A percentile compares a stretch with the other conserved stretches of the same genome.
phyloP scores from a whole-genome alignment of 2,888 invertebrate species.

The Troglohyphantes excavatus region DNA sequence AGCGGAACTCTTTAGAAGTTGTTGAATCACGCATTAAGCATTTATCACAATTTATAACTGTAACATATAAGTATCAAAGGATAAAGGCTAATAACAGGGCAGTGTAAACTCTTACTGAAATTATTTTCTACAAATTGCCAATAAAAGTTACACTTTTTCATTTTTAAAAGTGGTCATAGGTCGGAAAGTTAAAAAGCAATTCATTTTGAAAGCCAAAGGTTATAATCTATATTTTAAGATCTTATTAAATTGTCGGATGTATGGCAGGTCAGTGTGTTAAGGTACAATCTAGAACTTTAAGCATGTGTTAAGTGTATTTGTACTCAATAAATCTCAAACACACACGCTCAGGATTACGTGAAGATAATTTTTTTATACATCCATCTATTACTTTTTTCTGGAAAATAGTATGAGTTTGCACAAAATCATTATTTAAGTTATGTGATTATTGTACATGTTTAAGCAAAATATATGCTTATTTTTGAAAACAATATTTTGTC shows the following conservation, averaged over 20 bases:
- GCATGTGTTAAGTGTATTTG: no score
- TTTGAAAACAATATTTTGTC: no score
- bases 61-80: background rate
- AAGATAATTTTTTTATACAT: no score
- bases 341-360: no score
- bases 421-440: no score
- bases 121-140: background rate
- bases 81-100: background rate
- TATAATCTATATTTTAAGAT: background rate
- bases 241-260: background rate
- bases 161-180: background rate
- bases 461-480: no score
- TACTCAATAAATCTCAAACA: no score
- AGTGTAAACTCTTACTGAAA: background rate
- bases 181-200: background rate
- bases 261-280: background rate
- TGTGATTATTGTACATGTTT: no score
- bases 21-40: background rate
- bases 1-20: background rate
- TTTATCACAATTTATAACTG: conserved; percentile 2
- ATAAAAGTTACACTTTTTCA: background rate
- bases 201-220: background rate
- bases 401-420: no score
- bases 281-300: no score
- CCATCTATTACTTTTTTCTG: no score